phyloP scores from a whole-genome alignment of 1,140 invertebrate genomes.

The Neodiprion pinetum region DNA sequence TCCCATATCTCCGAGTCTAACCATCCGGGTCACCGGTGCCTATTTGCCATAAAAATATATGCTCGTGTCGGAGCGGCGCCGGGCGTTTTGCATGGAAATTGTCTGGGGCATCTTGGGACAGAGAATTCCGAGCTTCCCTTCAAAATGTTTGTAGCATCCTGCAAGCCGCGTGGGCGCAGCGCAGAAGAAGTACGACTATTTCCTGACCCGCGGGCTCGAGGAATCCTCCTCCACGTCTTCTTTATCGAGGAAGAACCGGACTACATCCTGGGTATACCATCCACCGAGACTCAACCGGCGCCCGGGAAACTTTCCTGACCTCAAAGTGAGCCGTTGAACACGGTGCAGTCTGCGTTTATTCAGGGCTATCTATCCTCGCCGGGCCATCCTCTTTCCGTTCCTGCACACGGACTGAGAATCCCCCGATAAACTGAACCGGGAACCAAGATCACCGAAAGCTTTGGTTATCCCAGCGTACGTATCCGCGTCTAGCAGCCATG shows the following conservation, averaged over 20 bases:
- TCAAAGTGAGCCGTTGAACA: neutral
- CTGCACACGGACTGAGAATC: no score
- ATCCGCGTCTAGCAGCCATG: neutral
- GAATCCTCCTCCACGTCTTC: no score
- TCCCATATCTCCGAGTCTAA: neutral
- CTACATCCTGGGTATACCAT: no score
- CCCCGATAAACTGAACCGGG: neutral
- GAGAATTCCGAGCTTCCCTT: neutral
- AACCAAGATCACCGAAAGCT: neutral
- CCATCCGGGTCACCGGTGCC: neutral
- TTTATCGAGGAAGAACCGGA: no score
- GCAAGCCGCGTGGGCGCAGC: neutral
- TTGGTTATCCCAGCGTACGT: neutral
- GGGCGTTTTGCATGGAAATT: conserved; percentile 4
- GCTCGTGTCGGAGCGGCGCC: neutral
- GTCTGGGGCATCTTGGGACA: neutral
- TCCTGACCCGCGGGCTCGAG: neutral
- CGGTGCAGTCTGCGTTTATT: neutral
- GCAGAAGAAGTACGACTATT: neutral
- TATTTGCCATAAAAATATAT: conserved; percentile 8
- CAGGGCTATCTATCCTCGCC: neutral
- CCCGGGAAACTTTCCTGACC: neutral
- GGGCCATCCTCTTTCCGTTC: neutral
- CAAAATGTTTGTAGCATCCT: neutral
- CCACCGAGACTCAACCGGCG: no score